Evolutionary conservation across 1,140 invertebrate species (phyloP), one percentile per base, ranked within the genome.

Genomic region (Caenorhabditis tropicalis): DNA sequence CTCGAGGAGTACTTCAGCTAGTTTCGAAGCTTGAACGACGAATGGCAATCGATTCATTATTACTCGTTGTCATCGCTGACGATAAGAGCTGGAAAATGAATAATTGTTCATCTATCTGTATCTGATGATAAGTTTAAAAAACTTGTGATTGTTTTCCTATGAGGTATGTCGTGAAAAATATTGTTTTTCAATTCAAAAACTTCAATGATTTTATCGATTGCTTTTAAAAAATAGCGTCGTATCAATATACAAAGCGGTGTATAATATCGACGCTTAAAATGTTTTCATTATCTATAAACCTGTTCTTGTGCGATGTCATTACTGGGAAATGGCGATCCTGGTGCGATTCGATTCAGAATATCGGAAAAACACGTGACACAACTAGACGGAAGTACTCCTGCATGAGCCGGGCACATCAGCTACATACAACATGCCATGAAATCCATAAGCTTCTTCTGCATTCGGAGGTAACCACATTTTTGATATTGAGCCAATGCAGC

Each of bases 401-500:
- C 33, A 53, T 51, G 36, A 0, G 51, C 46, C 0, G 51, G 48
- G 19, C 48, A 58, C 79, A 43, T 51, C 3, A 53, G 29, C 21
- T 53, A 27, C 33, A 81, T 81, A 58, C 36, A 79, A 19, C 36
- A 65, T 19, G 49, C 19, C 9, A 36, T n/a, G 27, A 51, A 53
- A 12, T 74, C 83, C 56, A 82, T 65, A 5, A 85, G 46, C 24
- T 85, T 85, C 15, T 60, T 80, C 81, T 79, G 36, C 84, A 85
- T 85, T n/a, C 81, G 21, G 29, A 39, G 15, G 31, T 81, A 85
- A 3, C 70, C 80, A 51, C 82, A 85, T 24, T 81, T 82, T 31
- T 60, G 53, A 46, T 82, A 85, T 79, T 85, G 84, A 21, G 27
- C 43, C 60, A 85, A 85, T 3, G 84, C 84, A 19, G 80, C 79